Evolutionary conservation across 2,888 invertebrate genomes (phyloP).

Genomic region (Cephus nigrinus): DNA sequence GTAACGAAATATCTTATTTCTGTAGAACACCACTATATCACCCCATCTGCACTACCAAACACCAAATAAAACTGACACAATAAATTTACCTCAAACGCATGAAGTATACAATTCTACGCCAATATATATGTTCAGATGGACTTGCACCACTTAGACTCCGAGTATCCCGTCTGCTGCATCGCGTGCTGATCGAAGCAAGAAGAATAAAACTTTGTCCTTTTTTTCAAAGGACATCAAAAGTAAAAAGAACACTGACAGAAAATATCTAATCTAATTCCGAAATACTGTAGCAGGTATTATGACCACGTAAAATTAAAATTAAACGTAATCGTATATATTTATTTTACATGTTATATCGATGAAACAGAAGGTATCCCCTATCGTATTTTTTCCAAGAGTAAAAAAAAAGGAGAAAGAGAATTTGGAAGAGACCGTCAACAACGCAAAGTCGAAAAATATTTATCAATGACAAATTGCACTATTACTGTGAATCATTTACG

Average conservation of each 20-base stretch:
- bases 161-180: conserved; percentile 28
- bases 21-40: neutral
- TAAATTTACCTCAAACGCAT: neutral
- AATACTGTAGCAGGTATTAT: conserved; percentile 66
- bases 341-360: conserved; percentile 50
- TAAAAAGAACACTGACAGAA: conserved; percentile 37
- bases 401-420: conserved; percentile 29
- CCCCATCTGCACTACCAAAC: neutral
- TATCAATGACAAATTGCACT: neutral
- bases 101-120: neutral
- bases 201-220: neutral
- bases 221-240: neutral
- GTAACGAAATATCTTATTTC: neutral
- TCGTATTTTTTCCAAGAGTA: conserved; percentile 20
- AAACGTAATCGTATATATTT: conserved; percentile 50
- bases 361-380: conserved; percentile 20
- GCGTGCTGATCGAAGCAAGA: conserved; percentile 16
- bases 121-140: conserved; percentile 8
- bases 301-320: conserved; percentile 57
- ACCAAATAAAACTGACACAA: neutral
- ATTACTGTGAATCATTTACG: neutral
- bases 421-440: neutral
- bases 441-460: neutral
- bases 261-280: conserved; percentile 60
- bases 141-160: conserved; percentile 23